A percentile compares a stretch with the other conserved stretches of the same genome.
Evolutionary conservation across 2,113 vertebrate species (phyloP).

Genomic region (Shinisaurus crocodilurus): DNA sequence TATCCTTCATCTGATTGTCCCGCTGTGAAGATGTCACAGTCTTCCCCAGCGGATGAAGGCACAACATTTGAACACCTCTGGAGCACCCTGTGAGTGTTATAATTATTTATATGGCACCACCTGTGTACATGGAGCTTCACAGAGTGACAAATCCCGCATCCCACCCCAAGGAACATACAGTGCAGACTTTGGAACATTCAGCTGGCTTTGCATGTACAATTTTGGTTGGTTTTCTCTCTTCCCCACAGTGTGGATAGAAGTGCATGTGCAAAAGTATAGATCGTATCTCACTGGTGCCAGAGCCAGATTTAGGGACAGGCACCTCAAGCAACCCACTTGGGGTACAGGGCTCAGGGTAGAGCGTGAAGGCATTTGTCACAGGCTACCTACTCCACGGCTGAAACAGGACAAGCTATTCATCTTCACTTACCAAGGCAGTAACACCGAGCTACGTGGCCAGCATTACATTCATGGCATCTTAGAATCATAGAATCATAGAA

Average conservation of each 20-base stretch:
- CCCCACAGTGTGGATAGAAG: no score
- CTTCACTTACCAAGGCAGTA: not conserved
- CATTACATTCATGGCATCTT: not conserved
- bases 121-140: not conserved
- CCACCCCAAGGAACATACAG: not conserved
- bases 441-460: not conserved
- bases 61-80: slow-evolving; percentile 94
- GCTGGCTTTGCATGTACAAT: not conserved
- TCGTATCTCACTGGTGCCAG: not conserved
- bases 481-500: no score
- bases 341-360: no score
- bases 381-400: not conserved
- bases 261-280: no score
- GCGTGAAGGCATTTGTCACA: not conserved
- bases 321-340: no score
- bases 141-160: not conserved
- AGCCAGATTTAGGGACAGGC: not conserved
- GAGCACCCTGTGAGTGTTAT: slow-evolving; percentile 91
- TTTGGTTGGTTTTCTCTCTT: not conserved
- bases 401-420: not conserved
- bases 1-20: slow-evolving; percentile 78
- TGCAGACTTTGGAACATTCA: not conserved
- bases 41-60: slow-evolving; percentile 86
- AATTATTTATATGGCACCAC: fast-evolving
- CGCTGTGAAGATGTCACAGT: slow-evolving; percentile 88